These are phyloP conservation scores for Graphium colonna DNA, from an alignment of 2,888 invertebrate genomes.

Conservation along the genomic window DNA sequence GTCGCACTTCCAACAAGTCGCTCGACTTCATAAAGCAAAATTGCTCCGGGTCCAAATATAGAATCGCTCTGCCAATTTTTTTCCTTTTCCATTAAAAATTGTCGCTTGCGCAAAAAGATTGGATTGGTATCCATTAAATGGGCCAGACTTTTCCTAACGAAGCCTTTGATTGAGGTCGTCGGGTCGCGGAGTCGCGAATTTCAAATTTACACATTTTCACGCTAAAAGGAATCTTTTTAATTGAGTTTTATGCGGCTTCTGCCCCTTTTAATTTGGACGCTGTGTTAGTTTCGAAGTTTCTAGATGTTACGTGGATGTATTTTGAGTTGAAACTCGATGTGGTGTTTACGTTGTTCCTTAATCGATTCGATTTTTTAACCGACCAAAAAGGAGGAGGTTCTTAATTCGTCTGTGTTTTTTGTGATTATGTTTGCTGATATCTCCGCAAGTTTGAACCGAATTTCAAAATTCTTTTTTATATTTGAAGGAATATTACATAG, in stretches of 20 bases:
- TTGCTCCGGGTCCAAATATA: not conserved
- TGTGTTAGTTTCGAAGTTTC: too few relatives aligned
- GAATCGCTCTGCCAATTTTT: not conserved
- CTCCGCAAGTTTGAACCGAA: too few relatives aligned
- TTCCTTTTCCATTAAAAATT: not conserved
- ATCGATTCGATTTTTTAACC: too few relatives aligned
- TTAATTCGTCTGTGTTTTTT: too few relatives aligned
- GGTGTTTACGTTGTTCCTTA: too few relatives aligned
- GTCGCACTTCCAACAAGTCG: not conserved
- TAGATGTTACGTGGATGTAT: too few relatives aligned
- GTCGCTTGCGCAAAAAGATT: slow-evolving; percentile 3
- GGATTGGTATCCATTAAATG: slow-evolving; percentile 4
- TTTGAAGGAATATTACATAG: too few relatives aligned
- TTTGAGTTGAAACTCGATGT: too few relatives aligned
- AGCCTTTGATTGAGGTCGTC: slow-evolving; percentile 1
- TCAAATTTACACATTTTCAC: not conserved
- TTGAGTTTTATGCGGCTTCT: not conserved
- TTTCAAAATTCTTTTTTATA: too few relatives aligned
- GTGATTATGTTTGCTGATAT: too few relatives aligned
- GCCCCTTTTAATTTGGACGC: not conserved
- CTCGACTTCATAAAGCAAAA: not conserved
- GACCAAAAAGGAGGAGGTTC: too few relatives aligned
- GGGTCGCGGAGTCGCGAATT: not conserved
- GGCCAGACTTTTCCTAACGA: slow-evolving; percentile 1
- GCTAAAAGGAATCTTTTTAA: not conserved